phyloP scores from a whole-genome alignment of 2,113 vertebrate species.

The Peucedramus taeniatus region DNA sequence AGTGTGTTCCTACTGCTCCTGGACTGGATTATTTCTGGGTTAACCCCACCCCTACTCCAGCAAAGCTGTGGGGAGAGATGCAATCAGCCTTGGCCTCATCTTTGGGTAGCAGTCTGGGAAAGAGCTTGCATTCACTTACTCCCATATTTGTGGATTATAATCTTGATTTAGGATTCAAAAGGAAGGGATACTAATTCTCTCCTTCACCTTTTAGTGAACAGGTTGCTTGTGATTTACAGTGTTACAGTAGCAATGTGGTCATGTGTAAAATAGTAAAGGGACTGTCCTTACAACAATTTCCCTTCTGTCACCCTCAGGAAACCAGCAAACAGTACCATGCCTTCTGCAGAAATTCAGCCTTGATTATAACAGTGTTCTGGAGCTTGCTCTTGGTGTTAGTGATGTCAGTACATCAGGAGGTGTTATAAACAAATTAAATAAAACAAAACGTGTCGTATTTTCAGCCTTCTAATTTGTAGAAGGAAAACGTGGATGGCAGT shows the following conservation, averaged over 20 bases:
- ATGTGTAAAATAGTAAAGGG: neutral
- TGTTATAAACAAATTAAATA: neutral
- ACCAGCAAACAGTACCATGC: neutral
- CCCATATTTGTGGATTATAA: neutral
- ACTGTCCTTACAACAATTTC: neutral
- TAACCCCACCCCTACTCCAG: neutral
- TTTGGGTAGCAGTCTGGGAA: neutral
- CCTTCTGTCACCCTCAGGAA: neutral
- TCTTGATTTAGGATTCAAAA: neutral
- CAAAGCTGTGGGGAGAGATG: neutral
- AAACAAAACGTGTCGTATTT: neutral
- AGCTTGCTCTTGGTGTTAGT: neutral
- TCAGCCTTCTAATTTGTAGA: neutral
- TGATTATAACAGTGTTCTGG: neutral
- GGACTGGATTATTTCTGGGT: neutral
- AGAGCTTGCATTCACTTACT: neutral
- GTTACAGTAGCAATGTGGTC: neutral
- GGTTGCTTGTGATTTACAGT: neutral
- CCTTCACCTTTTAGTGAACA: neutral
- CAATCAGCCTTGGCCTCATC: neutral
- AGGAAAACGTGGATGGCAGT: neutral
- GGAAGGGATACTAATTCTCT: neutral
- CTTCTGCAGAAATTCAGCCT: neutral
- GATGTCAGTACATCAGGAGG: neutral
- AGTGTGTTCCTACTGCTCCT: neutral